phyloP scores from a whole-genome alignment of 2,888 invertebrate species.

The Nemoura dubitans region DNA sequence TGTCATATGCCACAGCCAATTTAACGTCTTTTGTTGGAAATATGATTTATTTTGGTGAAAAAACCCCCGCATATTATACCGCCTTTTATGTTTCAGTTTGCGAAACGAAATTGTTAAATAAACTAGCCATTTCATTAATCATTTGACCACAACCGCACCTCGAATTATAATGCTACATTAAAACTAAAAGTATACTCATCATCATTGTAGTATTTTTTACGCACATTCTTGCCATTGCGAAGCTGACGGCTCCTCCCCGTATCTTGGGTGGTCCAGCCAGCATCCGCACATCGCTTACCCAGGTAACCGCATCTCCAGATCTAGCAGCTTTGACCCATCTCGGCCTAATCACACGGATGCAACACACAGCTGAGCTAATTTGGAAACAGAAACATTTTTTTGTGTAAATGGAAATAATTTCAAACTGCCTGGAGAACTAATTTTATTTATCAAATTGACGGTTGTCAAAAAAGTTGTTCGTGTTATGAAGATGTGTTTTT shows the following conservation, averaged over 20 bases:
- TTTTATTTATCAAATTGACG: not conserved
- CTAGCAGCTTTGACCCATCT: too few relatives aligned
- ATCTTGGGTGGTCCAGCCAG: not conserved
- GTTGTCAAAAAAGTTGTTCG: not conserved
- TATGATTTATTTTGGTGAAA: too few relatives aligned
- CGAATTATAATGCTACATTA: too few relatives aligned
- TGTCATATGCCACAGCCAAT: too few relatives aligned
- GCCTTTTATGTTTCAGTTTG: not conserved
- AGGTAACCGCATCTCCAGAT: too few relatives aligned
- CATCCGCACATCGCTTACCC: not conserved
- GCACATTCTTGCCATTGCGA: not conserved
- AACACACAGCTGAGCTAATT: not conserved
- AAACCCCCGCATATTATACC: too few relatives aligned
- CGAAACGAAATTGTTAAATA: not conserved
- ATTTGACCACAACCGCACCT: not conserved
- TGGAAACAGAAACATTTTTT: not conserved
- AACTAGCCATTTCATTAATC: not conserved
- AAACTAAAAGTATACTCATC: too few relatives aligned
- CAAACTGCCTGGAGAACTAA: not conserved
- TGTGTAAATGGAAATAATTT: not conserved
- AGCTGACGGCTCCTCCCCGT: not conserved
- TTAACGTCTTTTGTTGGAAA: too few relatives aligned
- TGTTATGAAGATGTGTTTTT: not conserved
- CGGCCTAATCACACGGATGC: too few relatives aligned
- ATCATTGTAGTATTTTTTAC: too few relatives aligned